Base-by-base conservation (phyloP, 2,888 invertebrate species). In the Aporophyla lueneburgensis region DNA sequence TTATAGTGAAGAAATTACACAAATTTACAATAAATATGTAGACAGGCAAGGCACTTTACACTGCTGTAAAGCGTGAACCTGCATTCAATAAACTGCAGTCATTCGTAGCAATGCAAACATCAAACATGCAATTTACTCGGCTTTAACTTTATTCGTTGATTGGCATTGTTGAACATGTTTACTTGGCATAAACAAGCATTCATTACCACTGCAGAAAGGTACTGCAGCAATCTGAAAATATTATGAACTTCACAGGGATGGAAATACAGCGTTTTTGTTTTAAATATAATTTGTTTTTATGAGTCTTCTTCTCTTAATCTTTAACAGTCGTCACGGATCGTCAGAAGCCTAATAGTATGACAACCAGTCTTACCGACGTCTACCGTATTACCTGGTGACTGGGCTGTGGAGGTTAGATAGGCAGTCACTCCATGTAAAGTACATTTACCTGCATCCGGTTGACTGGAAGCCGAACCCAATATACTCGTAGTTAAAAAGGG, bases 101-200 rank as follows among this genome's bases (percentile, higher is more conserved):
- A 77, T 80, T 80, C 71, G 62, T 54, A 66, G 56, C 62, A 72
- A 21, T 71, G 53, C 61, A 74, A 83, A 80, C 40, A 74, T 78
- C 33, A 77, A 77, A 83, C 61, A 77, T 63, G 73, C 80, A 75
- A 79, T 83, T 80, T 72, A 54, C 75, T 66, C 62, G 59, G 68
- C 61, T 67, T 72, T 59, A 74, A 59, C 66, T 76, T 76, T 69
- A 73, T 82, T 84, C 63, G 68, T 70, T 83, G 70, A 84, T 83
- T 70, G 79, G 59, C 71, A 83, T 83, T 69, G 83, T 65, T 80
- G 24, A 65, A 59, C 77, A n/a, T 80, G 65, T 80, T 80, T 82
- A 66, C 68, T 49, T 14, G 66, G 40, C 56, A 84, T 67, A 66
- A 80, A 80, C 59, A 82, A 82, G 59, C 65, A 82, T 69, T 82